Conservation (phyloP, 64 coral and sea anemone species). For the Montipora sp. region DNA sequence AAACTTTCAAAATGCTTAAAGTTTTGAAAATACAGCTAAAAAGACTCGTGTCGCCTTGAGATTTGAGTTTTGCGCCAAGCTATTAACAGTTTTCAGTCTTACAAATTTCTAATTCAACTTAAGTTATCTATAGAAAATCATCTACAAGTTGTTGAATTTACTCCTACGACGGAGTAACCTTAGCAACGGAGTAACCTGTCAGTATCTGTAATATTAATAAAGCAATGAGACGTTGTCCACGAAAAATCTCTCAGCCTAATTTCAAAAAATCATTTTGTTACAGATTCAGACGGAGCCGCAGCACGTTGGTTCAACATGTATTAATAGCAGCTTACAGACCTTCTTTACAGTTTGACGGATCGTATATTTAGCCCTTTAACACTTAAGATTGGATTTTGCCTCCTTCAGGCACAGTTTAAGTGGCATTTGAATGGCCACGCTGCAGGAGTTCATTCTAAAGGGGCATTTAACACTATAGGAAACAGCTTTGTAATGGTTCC, state of each 20-base stretch:
- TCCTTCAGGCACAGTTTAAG: too few species aligned
- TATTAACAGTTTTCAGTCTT: not conserved
- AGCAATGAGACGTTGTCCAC: not conserved
- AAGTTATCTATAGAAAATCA: not conserved
- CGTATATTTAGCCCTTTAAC: not conserved
- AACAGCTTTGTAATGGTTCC: not conserved
- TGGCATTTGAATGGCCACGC: too few species aligned
- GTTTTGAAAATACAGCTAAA: not conserved
- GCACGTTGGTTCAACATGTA: constrained; percentile 40
- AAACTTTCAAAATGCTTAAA: not conserved
- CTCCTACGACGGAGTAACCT: not conserved
- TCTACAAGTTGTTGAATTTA: not conserved
- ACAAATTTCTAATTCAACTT: too few species aligned
- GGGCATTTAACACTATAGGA: not conserved
- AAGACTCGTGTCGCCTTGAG: too few species aligned
- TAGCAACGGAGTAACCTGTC: not conserved
- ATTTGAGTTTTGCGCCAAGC: not conserved
- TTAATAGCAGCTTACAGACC: constrained; percentile 36
- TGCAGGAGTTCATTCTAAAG: not conserved
- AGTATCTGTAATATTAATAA: too few species aligned
- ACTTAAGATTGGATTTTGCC: not conserved
- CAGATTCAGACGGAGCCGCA: constrained; percentile 42
- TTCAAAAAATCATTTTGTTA: constrained; percentile 37
- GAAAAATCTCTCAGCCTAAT: constrained; percentile 18
- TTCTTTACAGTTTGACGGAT: not conserved